Evolutionary conservation across 2,113 vertebrate genomes (phyloP).

Genomic region (Ptyas mucosa): DNA sequence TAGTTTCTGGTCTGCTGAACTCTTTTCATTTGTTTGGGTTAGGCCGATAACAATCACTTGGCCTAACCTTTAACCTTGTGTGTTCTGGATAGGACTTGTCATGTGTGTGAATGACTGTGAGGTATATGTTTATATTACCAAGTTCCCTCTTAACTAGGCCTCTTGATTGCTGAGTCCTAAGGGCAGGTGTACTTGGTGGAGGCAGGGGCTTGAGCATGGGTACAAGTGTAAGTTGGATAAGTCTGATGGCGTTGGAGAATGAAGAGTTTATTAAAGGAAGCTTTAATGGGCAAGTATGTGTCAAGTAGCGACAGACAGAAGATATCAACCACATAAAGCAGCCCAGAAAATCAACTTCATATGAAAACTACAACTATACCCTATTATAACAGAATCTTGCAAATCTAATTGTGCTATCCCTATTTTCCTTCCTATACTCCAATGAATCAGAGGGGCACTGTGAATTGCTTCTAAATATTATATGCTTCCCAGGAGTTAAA

Average conservation of each 20-base stretch:
- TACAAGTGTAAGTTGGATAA: background rate
- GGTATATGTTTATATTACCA: background rate
- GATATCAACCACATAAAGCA: background rate
- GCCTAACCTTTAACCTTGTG: background rate
- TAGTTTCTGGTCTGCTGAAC: background rate
- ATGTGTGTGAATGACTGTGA: background rate
- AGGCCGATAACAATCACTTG: background rate
- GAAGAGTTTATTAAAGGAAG: background rate
- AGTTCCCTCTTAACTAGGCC: background rate
- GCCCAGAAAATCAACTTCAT: background rate
- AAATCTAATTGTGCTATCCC: background rate
- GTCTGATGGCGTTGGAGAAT: background rate
- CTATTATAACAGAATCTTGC: background rate
- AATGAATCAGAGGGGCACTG: background rate
- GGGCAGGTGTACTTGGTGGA: background rate
- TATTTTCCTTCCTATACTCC: background rate
- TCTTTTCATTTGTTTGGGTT: background rate
- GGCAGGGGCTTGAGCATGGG: background rate
- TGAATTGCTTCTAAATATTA: background rate
- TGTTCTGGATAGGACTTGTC: background rate
- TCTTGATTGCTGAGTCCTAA: background rate
- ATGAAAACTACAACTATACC: background rate
- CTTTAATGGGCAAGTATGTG: background rate
- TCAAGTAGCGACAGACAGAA: background rate
- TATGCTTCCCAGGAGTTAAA: background rate